Base-by-base conservation (phyloP, 2,113 vertebrate genomes). In the Neofelis nebulosa region DNA sequence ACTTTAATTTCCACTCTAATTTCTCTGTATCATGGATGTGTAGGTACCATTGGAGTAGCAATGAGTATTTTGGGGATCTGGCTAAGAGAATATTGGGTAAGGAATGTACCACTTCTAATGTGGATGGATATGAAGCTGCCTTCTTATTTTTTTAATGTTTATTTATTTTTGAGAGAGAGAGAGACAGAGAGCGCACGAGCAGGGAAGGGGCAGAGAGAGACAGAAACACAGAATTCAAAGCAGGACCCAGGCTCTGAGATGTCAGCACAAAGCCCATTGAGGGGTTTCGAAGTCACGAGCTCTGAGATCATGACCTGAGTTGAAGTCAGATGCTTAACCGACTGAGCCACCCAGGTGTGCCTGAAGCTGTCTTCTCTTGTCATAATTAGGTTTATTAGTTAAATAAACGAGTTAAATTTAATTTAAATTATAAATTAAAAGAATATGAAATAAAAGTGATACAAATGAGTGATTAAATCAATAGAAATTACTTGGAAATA, bases 391-490 rank as follows among this genome's bases (percentile, higher is more conserved):
- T 71, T 14, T 61, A 85, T 55, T 71, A 19, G 63, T 81, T 80
- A 80, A 93, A 55, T 63, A 96, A 94, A 33, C 89, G 19, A 66
- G 23, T 76, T 84, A 96, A 94, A 92, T 61, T 25, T 45, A 45
- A 85, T 9, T 50, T 73, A 63, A 89, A 31, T 50, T 82, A 95
- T 14, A 96, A 83, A 76, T 76, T 86, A 61, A 79, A 74, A 23
- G 38, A 45, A 52, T 55, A 25, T 76, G 11, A 86, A 97, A 86
- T 83, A 73, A 63, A 74, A 96, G 15, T 55, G 21, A 85, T 31
- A 76, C 13, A 84, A 87, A 52, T n/a, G 66, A 96, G 2, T 27
- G 9, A 89, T 45, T 74, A 69, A 86, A 76, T 74, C 38, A 76
- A 73, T 38, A 80, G 18, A 94, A 89, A 90, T 86, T 95, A 66